Evolutionary conservation across 2,797 vertebrate genomes (phyloP), one percentile per base, ranked within the genome.

Genomic region (Vespertilio murinus): DNA sequence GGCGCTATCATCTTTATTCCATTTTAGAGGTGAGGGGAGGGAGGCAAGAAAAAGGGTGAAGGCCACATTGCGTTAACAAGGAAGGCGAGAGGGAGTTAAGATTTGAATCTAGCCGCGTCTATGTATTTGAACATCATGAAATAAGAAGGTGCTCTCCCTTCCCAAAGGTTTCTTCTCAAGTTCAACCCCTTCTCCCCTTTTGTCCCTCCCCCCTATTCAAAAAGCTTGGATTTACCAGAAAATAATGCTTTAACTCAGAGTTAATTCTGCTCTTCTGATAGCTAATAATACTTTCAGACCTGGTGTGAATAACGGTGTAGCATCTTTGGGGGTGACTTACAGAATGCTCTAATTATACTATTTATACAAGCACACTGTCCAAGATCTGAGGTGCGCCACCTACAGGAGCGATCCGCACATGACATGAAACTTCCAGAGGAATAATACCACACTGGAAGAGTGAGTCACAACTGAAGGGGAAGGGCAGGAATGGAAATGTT

Each of bases 391-490:
- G 67, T 79, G 20, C 64, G n/a, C 78, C 78, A 47, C 78, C 49
- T 45, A 47, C 70, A 45, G 47, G 42, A 79, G 23, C 4, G 45
- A 70, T 64, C 28, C 59, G 17, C 64, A 33, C 2, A 18, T 86
- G 59, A 89, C 20, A 54, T 35, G 79, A 49, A 85, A 49, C 52
- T 64, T 64, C n/a, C 30, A 78, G 77, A 87, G 73, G 75, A 83
- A 88, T 25, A 49, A 22, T 25, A 54, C 47, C 52, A 35, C 49
- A 71, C 47, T 74, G 70, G 52, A n/a, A 75, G 67, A 79, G 79
- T 89, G 92, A 95, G 42, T 96, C 91, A 87, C 30, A 88, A 33
- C 12, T 73, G 54, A 47, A 59, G 77, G 49, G 40, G 80, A 94
- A 61, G 38, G 40, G 70, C 64, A 67, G 64, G 67, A 18, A 73